A percentile compares a stretch with the other conserved stretches of the same genome.
phyloP scores from a whole-genome alignment of 64 coral and sea anemone genomes.

The Stichodactyla helianthus region DNA sequence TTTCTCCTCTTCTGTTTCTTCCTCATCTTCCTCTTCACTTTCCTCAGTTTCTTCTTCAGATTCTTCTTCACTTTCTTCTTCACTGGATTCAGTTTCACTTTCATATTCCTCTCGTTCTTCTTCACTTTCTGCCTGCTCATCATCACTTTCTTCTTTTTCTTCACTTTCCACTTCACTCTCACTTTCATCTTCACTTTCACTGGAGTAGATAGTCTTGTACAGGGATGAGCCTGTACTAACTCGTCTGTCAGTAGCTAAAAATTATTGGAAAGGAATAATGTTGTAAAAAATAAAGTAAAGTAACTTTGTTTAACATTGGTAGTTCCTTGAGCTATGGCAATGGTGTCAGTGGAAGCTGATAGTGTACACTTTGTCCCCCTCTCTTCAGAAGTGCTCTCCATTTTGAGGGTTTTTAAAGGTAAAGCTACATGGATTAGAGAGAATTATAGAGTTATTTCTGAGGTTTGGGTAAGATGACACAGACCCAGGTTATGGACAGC shows the following conservation, averaged over 20 bases:
- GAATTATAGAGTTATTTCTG: no score
- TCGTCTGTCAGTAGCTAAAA: slow-evolving; percentile 62
- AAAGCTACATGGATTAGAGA: no score
- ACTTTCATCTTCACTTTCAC: slow-evolving; percentile 62
- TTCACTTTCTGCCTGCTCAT: slow-evolving; percentile 45
- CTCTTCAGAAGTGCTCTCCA: no score
- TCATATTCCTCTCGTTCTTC: slow-evolving; percentile 52
- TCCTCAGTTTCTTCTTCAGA: slow-evolving; percentile 18
- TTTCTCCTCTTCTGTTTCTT: not conserved
- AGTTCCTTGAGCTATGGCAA: no score
- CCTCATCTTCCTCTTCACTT: slow-evolving; percentile 1
- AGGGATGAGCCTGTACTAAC: slow-evolving; percentile 81
- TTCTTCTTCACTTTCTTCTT: slow-evolving; percentile 22
- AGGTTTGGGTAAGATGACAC: no score
- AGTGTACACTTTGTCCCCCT: no score
- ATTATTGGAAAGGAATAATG: not conserved
- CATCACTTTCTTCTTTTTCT: slow-evolving; percentile 57
- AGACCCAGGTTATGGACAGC: no score
- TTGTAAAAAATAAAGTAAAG: not conserved
- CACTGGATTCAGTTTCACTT: slow-evolving; percentile 17
- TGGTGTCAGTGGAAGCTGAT: no score
- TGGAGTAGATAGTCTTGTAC: slow-evolving; percentile 78
- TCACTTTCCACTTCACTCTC: slow-evolving; percentile 76
- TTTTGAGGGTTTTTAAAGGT: no score
- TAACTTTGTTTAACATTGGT: not conserved